Conservation (phyloP, 2,888 invertebrate species). For the Phasia obesa region DNA sequence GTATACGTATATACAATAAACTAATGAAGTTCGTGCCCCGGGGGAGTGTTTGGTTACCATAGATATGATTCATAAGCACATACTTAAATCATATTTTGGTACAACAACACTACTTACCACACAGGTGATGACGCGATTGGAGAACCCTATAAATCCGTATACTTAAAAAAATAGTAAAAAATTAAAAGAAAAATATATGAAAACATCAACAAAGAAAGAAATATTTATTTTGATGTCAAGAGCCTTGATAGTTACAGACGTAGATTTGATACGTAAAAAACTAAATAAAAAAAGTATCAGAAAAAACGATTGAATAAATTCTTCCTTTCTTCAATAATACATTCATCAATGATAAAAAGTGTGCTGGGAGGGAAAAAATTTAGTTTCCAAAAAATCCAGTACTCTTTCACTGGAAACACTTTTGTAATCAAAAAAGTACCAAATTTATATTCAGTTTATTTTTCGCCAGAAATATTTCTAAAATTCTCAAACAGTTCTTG, state of each 20-base stretch:
- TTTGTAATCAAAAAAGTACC: background rate
- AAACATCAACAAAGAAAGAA: slow-evolving; percentile 49
- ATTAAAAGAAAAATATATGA: slow-evolving; percentile 26
- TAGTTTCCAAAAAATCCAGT: background rate
- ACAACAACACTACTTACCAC: too few relatives aligned
- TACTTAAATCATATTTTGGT: too few relatives aligned
- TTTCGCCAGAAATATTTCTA: too few relatives aligned
- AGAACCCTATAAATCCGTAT: background rate
- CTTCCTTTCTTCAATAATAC: slow-evolving; percentile 41
- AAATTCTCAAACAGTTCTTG: too few relatives aligned
- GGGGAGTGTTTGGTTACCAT: too few relatives aligned
- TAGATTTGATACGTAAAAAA: slow-evolving; percentile 58
- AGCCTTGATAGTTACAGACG: slow-evolving; percentile 55
- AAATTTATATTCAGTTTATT: too few relatives aligned
- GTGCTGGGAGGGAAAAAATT: background rate
- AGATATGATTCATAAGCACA: too few relatives aligned
- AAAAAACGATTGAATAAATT: slow-evolving; percentile 54
- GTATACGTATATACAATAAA: too few relatives aligned
- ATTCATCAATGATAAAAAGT: slow-evolving; percentile 12
- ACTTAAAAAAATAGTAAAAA: slow-evolving; percentile 5
- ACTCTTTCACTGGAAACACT: background rate
- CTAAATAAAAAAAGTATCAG: slow-evolving; percentile 11
- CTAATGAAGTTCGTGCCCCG: too few relatives aligned
- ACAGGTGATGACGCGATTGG: too few relatives aligned
- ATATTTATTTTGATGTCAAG: slow-evolving; percentile 41